These are phyloP conservation scores for Xenopus laevis DNA, from an alignment of 2,113 vertebrate species.

Conservation along the genomic window DNA sequence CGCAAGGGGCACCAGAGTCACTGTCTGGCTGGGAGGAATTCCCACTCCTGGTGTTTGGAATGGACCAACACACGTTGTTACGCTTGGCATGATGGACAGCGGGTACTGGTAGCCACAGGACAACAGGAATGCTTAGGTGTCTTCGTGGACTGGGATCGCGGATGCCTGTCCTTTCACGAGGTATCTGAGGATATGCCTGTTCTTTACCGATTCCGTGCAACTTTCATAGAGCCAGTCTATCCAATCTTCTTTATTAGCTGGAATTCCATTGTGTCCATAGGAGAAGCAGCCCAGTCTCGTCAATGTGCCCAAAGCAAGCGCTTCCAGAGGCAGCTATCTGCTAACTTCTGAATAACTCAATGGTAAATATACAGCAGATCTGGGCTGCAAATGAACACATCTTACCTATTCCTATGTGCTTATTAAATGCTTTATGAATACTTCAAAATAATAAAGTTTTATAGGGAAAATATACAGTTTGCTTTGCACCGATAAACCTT, in stretches of 20 bases:
- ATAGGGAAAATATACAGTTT: no score
- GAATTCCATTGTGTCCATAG: slow-evolving; percentile 34
- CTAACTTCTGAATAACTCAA: slow-evolving; percentile 4
- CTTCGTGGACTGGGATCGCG: slow-evolving; percentile 74
- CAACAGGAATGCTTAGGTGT: slow-evolving; percentile 72
- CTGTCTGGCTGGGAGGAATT: slow-evolving; percentile 83
- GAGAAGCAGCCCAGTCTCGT: background rate
- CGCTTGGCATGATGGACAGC: slow-evolving; percentile 77
- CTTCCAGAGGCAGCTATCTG: slow-evolving; percentile 27
- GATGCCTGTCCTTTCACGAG: slow-evolving; percentile 81
- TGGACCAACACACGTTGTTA: slow-evolving; percentile 74
- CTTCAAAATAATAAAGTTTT: no score
- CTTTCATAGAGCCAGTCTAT: slow-evolving; percentile 74
- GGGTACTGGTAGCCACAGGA: slow-evolving; percentile 41
- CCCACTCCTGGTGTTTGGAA: slow-evolving; percentile 88
- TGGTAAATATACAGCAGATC: background rate
- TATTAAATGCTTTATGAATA: no score
- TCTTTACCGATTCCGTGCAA: slow-evolving; percentile 77
- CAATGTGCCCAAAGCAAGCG: background rate
- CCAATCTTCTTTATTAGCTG: slow-evolving; percentile 73
- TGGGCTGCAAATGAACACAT: no score
- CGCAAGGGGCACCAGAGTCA: slow-evolving; percentile 60
- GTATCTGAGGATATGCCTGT: slow-evolving; percentile 65
- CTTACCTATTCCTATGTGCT: no score
- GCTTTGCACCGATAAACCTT: no score